Conservation (phyloP, 2,888 invertebrate genomes). For the Metopia argyrocephala region DNA sequence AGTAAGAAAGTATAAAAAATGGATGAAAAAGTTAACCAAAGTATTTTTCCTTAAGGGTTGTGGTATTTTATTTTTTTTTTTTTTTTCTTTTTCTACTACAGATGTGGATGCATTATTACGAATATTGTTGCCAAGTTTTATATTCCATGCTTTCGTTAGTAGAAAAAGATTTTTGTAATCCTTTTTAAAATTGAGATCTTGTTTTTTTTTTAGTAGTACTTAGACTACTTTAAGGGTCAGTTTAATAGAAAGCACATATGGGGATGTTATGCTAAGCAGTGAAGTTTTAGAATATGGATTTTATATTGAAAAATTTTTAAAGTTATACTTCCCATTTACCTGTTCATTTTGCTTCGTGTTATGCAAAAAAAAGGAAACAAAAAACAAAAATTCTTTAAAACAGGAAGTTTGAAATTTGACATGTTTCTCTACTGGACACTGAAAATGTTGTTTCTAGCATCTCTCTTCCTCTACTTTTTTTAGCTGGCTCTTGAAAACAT, state of each 20-base stretch:
- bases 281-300: background rate
- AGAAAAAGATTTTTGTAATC: constrained; percentile 54
- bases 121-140: constrained; percentile 39
- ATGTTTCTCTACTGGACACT: constrained; percentile 65
- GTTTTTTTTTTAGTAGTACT: background rate
- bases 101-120: constrained; percentile 51
- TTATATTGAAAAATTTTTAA: background rate
- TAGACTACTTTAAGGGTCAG: constrained; percentile 45
- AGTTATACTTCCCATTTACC: background rate
- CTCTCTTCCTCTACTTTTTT: background rate
- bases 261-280: constrained; percentile 18
- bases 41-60: constrained; percentile 38
- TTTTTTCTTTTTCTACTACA: constrained; percentile 40
- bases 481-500: background rate
- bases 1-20: background rate
- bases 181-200: constrained; percentile 14
- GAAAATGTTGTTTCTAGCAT: constrained; percentile 59
- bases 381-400: constrained; percentile 57
- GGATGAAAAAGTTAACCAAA: constrained; percentile 44
- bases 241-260: constrained; percentile 29
- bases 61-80: too few species aligned
- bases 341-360: background rate
- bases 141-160: background rate
- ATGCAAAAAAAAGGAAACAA: constrained; percentile 43
- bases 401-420: constrained; percentile 69